Evolutionary conservation across 1,140 invertebrate genomes (phyloP).

Genomic region (Eumeta japonica): DNA sequence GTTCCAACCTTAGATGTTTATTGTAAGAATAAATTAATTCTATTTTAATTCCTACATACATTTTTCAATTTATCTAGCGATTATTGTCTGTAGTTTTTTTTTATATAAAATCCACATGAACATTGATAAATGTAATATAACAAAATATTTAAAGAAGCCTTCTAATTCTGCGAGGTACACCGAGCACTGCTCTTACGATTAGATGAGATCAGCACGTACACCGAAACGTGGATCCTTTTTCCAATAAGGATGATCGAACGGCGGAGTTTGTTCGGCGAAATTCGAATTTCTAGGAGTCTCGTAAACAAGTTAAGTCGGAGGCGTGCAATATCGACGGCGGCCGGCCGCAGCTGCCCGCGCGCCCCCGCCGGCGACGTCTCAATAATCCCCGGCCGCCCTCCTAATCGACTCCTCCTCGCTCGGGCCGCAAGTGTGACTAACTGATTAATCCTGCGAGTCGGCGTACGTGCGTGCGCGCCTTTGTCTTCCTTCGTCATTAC

Average conservation of each 20-base stretch:
- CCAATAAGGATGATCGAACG: conserved; percentile 41
- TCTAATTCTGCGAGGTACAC: too few species aligned
- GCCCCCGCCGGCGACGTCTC: conserved; percentile 41
- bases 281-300: conserved; percentile 45
- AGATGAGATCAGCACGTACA: too few species aligned
- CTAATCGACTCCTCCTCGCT: conserved; percentile 52
- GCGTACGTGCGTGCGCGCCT: conserved; percentile 33
- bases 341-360: conserved; percentile 40
- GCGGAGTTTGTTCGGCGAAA: conserved; percentile 30
- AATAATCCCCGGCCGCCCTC: conserved; percentile 47
- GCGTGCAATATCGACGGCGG: conserved; percentile 44
- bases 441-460: conserved; percentile 50
- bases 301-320: conserved; percentile 41
- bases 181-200: too few species aligned
- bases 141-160: too few species aligned
- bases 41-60: too few species aligned
- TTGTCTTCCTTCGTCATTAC: conserved; percentile 36
- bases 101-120: too few species aligned
- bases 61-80: too few species aligned
- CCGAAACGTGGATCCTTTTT: conserved; percentile 27
- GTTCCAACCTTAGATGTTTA: too few species aligned
- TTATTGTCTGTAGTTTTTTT: too few species aligned
- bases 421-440: conserved; percentile 51
- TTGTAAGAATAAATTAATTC: too few species aligned
- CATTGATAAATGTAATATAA: too few species aligned